A percentile compares a stretch with the other conserved stretches of the same genome.
These are phyloP conservation scores for Diaprepes abbreviatus DNA, from an alignment of 2,888 invertebrate genomes.

Conservation along the genomic window DNA sequence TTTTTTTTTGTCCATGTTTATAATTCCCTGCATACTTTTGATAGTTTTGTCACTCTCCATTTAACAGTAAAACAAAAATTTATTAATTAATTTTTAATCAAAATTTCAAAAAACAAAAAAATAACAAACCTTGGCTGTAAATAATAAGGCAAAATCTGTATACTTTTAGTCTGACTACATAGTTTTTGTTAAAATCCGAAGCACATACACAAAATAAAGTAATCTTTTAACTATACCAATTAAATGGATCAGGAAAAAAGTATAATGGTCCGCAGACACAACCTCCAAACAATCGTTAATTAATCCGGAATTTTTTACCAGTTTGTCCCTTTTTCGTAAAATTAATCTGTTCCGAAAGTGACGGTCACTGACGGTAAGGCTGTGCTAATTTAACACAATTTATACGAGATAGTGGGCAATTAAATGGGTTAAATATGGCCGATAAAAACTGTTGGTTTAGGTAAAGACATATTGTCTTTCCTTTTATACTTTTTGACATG, in stretches of 20 bases:
- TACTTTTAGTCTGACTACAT: too few relatives aligned
- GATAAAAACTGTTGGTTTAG: constrained; percentile 11
- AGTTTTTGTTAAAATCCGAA: not conserved
- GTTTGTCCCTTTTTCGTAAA: constrained; percentile 23
- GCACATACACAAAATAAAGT: not conserved
- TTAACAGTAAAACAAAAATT: too few relatives aligned
- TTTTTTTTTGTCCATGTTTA: too few relatives aligned
- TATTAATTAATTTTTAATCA: too few relatives aligned
- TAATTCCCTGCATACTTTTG: too few relatives aligned
- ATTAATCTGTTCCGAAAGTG: constrained; percentile 40
- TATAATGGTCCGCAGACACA: not conserved
- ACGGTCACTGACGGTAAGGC: constrained; percentile 28
- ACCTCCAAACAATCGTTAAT: constrained; percentile 7
- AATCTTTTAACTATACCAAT: not conserved
- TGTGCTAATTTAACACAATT: constrained; percentile 38
- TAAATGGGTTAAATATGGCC: constrained; percentile 21
- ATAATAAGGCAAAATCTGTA: too few relatives aligned
- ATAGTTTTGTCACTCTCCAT: too few relatives aligned
- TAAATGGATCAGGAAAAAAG: not conserved
- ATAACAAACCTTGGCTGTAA: too few relatives aligned
- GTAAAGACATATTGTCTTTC: constrained; percentile 4
- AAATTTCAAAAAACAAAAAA: too few relatives aligned
- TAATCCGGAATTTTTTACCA: constrained; percentile 19
- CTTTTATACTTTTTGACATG: not conserved
- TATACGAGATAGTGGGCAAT: constrained; percentile 36